Percentiles rank a stretch among this genome's conserved stretches.
Evolutionary conservation across 1,140 invertebrate genomes (phyloP).

Genomic region (Ylistrum balloti): DNA sequence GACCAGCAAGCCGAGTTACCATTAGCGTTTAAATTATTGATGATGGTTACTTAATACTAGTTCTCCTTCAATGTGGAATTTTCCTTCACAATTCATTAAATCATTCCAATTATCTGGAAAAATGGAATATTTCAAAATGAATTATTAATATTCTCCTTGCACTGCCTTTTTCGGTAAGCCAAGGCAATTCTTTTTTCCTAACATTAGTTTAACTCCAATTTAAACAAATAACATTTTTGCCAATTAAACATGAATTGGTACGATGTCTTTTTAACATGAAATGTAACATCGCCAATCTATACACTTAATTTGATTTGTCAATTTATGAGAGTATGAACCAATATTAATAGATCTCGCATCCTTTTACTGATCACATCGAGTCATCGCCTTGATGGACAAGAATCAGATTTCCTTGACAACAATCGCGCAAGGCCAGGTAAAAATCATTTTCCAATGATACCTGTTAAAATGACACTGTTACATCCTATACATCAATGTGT

Average conservation of each 20-base stretch:
- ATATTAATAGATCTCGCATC: not conserved
- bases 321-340: not conserved
- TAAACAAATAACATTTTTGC: not conserved
- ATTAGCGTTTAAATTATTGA: not conserved
- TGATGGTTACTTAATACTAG: not conserved
- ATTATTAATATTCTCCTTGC: not conserved
- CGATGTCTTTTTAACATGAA: not conserved
- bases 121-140: not conserved
- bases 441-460: not conserved
- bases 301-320: not conserved
- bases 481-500: not conserved
- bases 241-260: not conserved
- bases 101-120: constrained; percentile 11
- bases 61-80: not conserved
- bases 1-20: not conserved
- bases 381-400: not conserved
- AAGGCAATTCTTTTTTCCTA: not conserved
- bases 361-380: not conserved
- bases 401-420: not conserved
- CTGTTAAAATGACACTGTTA: not conserved
- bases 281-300: not conserved
- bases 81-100: not conserved
- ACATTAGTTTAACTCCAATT: not conserved
- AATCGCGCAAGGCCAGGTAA: not conserved
- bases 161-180: not conserved